A percentile compares a stretch with the other conserved stretches of the same genome.
phyloP scores from a whole-genome alignment of 2,888 invertebrate genomes.

The Andrena haemorrhoa region DNA sequence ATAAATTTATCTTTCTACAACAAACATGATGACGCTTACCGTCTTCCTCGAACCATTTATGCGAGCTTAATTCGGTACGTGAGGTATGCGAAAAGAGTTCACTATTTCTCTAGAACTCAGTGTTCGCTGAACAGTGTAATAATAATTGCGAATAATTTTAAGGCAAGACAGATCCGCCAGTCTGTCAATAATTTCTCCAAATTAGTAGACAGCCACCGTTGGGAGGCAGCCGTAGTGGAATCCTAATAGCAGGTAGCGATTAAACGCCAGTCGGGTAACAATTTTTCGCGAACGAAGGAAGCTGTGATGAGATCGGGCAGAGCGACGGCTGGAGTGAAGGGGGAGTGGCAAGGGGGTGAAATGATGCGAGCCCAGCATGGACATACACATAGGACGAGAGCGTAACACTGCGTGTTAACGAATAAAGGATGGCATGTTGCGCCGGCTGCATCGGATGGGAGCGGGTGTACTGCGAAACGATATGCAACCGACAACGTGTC shows the following conservation, averaged over 20 bases:
- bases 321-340: neutral
- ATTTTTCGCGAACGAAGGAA: constrained; percentile 5
- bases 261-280: neutral
- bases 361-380: constrained; percentile 38
- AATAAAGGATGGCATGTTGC: constrained; percentile 69
- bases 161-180: too few species aligned
- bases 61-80: too few species aligned
- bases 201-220: too few species aligned
- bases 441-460: constrained; percentile 67
- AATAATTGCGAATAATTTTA: too few species aligned
- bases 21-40: too few species aligned
- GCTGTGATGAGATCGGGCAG: constrained; percentile 6
- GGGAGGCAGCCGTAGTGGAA: neutral
- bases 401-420: constrained; percentile 65
- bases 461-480: constrained; percentile 56
- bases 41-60: too few species aligned
- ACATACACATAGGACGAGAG: constrained; percentile 1
- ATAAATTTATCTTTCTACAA: too few species aligned
- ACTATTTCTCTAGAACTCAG: too few species aligned
- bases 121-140: too few species aligned
- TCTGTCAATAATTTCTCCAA: too few species aligned
- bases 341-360: constrained; percentile 12
- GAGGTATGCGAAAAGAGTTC: too few species aligned
- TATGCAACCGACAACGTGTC: constrained; percentile 58
- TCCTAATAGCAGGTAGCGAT: constrained; percentile 3